These are phyloP conservation scores for Gymnorhina tibicen DNA, from an alignment of 2,113 vertebrate species.

Conservation along the genomic window DNA sequence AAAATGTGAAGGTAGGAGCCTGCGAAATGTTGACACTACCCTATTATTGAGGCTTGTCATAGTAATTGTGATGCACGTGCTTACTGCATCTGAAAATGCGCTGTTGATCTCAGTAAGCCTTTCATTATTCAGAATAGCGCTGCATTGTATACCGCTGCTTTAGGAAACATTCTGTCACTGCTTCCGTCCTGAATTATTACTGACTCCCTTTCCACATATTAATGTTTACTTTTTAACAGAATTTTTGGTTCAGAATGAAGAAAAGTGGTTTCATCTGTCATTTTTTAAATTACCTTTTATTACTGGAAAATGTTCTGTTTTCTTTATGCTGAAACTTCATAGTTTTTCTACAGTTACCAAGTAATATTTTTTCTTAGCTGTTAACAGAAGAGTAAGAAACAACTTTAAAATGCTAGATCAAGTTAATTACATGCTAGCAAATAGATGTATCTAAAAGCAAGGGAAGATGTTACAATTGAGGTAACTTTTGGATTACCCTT, in stretches of 20 bases:
- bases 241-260: not conserved
- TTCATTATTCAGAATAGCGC: not conserved
- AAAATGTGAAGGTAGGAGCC: not conserved
- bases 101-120: not conserved
- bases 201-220: not conserved
- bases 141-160: not conserved
- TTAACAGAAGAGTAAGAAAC: not conserved
- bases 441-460: not conserved
- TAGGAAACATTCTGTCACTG: not conserved
- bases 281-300: not conserved
- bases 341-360: not conserved
- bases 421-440: not conserved
- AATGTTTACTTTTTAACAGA: not conserved
- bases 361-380: not conserved
- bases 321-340: not conserved
- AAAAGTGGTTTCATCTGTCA: not conserved
- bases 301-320: not conserved
- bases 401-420: not conserved
- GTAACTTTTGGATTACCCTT: not conserved
- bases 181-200: not conserved
- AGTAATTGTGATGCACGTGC: not conserved
- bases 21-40: not conserved
- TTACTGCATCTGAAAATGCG: not conserved
- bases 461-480: not conserved
- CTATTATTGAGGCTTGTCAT: not conserved